Percentiles rank a stretch among this genome's conserved stretches.
phyloP scores from a whole-genome alignment of 2,888 invertebrate species.

The Trimorus sp. region DNA sequence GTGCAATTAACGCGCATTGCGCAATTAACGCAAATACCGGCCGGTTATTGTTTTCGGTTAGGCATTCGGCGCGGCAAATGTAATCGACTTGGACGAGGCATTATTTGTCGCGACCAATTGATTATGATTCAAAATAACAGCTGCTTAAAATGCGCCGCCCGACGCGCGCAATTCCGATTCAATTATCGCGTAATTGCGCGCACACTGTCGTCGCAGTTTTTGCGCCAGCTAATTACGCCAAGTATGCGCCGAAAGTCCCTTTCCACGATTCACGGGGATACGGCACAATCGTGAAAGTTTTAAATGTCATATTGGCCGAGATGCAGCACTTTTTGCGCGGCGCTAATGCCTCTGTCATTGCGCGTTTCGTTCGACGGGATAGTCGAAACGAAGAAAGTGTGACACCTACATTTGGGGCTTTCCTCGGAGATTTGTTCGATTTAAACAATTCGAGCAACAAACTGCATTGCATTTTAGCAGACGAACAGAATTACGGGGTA shows the following conservation, averaged over 20 bases:
- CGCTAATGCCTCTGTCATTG: conserved; percentile 42
- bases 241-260: conserved; percentile 47
- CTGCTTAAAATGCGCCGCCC: neutral
- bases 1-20: conserved; percentile 5
- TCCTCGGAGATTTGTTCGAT: conserved; percentile 11
- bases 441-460: too few relatives aligned
- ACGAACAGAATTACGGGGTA: too few relatives aligned
- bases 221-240: conserved; percentile 38
- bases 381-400: conserved; percentile 47
- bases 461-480: too few relatives aligned
- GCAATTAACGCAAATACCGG: neutral
- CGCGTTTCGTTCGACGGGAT: conserved; percentile 32
- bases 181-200: conserved; percentile 26
- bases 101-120: neutral
- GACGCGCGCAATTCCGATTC: conserved; percentile 28
- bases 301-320: conserved; percentile 55
- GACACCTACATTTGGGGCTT: conserved; percentile 35
- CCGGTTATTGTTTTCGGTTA: neutral
- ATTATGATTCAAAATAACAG: neutral
- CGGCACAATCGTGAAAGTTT: conserved; percentile 59
- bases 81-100: neutral
- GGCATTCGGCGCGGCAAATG: neutral
- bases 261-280: conserved; percentile 41
- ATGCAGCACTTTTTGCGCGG: conserved; percentile 48
- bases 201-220: conserved; percentile 29